A percentile compares a stretch with the other conserved stretches of the same genome.
phyloP scores from a whole-genome alignment of 2,888 invertebrate species.

The Melieria omissa region DNA sequence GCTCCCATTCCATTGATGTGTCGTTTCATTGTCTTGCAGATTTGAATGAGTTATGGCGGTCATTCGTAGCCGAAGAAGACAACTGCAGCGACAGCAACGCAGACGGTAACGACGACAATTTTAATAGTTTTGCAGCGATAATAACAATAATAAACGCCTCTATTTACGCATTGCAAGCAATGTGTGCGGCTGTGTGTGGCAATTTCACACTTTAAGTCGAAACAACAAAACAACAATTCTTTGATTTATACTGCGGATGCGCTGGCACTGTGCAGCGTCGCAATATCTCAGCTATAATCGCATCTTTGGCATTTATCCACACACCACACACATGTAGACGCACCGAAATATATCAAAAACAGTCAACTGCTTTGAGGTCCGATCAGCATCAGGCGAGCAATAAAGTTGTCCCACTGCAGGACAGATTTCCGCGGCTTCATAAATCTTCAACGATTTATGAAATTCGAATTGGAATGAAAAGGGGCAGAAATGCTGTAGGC shows the following conservation, averaged over 20 bases:
- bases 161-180: slow-evolving; percentile 9
- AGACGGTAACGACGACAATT: slow-evolving; percentile 1
- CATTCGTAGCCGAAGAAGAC: slow-evolving; percentile 23
- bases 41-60: slow-evolving; percentile 29
- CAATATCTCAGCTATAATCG: slow-evolving; percentile 11
- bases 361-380: background rate
- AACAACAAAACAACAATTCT: slow-evolving; percentile 8
- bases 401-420: background rate
- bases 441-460: no score
- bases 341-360: background rate
- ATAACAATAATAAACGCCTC: slow-evolving; percentile 6
- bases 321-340: slow-evolving; percentile 23
- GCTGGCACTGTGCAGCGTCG: slow-evolving; percentile 46
- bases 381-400: background rate
- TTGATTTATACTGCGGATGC: slow-evolving; percentile 64
- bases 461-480: no score
- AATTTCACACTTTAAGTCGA: background rate
- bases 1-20: background rate
- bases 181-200: slow-evolving; percentile 17
- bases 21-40: background rate
- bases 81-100: slow-evolving; percentile 18
- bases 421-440: background rate
- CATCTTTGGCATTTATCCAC: slow-evolving; percentile 17
- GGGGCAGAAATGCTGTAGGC: no score
- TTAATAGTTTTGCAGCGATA: background rate